Base-by-base conservation (phyloP, 30 jellyfish, hydroid and myxozoan genomes). In the Aurelia aurita complex sp. Pacific region DNA sequence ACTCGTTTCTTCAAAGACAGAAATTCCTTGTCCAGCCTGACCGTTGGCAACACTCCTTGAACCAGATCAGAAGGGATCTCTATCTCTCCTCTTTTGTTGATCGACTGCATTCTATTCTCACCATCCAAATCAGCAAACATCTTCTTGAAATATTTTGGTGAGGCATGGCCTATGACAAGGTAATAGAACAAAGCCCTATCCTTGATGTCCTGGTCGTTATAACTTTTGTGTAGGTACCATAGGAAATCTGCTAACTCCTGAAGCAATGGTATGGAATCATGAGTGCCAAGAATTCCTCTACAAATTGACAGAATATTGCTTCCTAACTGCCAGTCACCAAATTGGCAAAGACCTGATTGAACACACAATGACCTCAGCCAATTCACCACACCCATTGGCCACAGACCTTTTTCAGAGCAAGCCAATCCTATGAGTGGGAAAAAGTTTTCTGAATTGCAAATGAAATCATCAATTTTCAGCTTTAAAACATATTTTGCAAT, bases 111-210 rank as follows among this genome's bases (percentile, higher is more conserved):
- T 43, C 61, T 81, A 55, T 59, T 46, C 8, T 81, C 91, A 16
- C 51, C 77, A 18, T 73, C 81, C 3, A 79, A 33, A 19, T 59
- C 64, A 10, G 66, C 70, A 42, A 82, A 82, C 76, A 82, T 54
- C 72, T 36, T 82, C 18, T 52, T 43, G 54, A 54, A 88, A 62
- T 81, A 79, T 70, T 72, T 66, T 57, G 97, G 97, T 6, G 97
- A 89, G 51, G 90, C 93, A 74, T 83, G 85, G 34, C 97, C 97
- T 60, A 83, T 76, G 11, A 84, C 68, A 80, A 89, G 52, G 69
- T 89, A 89, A 36, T 67, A 66, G 86, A 89, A 89, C 68, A 89
- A 65, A 11, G 97, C 97, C 68, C 90, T 73, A 51, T 89, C 97
- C 14, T 76, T 71, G 67, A 89, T 74, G 62, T 89, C 97, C 13